phyloP scores from a whole-genome alignment of 64 coral and sea anemone genomes.

The Stichodactyla mertensii region DNA sequence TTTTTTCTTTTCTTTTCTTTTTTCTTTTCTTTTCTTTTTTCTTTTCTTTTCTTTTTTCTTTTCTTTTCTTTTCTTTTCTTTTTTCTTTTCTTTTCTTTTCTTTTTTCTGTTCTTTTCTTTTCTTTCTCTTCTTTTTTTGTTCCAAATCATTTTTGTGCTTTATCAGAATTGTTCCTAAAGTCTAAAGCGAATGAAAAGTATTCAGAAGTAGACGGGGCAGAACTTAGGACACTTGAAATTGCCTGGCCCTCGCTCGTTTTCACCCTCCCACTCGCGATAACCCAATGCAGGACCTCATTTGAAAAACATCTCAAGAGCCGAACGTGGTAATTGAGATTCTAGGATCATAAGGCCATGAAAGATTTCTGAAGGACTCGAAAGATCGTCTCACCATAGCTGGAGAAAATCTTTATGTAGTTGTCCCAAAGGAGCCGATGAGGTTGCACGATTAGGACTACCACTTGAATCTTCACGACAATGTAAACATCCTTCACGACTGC shows the following conservation, averaged over 20 bases:
- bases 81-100: too few species aligned
- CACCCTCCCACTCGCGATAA: not conserved
- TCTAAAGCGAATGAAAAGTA: too few species aligned
- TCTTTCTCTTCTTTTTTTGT: too few species aligned
- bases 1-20: too few species aligned
- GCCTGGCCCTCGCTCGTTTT: not conserved
- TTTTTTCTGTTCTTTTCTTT: too few species aligned
- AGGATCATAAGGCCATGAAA: conserved; percentile 1
- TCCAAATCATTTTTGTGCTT: too few species aligned
- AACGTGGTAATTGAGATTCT: not conserved
- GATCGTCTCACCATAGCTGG: not conserved
- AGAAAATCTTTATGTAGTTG: not conserved
- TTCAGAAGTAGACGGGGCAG: too few species aligned
- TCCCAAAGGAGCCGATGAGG: not conserved
- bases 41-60: too few species aligned
- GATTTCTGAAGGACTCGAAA: not conserved
- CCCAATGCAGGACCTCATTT: not conserved
- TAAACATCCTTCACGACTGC: conserved; percentile 7
- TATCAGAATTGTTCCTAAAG: too few species aligned
- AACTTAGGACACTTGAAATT: too few species aligned
- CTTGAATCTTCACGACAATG: not conserved
- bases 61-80: too few species aligned
- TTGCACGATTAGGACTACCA: not conserved
- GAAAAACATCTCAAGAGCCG: not conserved
- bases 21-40: too few species aligned